Conservation (phyloP, 2,888 invertebrate species). For the Campoletis raptor region DNA sequence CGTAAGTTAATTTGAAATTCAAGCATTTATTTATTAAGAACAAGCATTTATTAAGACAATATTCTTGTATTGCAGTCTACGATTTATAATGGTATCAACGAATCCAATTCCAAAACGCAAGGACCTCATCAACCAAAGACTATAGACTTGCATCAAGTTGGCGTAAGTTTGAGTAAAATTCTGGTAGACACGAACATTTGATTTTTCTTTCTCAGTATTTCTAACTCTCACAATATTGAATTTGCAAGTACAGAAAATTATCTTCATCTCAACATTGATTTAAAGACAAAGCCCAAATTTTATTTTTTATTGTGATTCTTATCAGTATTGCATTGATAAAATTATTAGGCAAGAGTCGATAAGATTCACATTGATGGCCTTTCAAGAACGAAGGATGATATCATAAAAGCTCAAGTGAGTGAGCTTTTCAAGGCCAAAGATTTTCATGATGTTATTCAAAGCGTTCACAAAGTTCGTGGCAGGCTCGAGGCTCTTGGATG, state of each 20-base stretch:
- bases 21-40: neutral
- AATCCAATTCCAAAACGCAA: slow-evolving; percentile 53
- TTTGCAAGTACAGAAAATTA: neutral
- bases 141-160: slow-evolving; percentile 75
- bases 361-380: slow-evolving; percentile 94
- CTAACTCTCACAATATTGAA: neutral
- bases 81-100: slow-evolving; percentile 49
- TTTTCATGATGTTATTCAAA: slow-evolving; percentile 93
- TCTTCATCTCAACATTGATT: neutral
- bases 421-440: slow-evolving; percentile 94
- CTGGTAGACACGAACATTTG: slow-evolving; percentile 48
- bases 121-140: slow-evolving; percentile 59
- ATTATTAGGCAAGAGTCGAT: slow-evolving; percentile 92
- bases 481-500: slow-evolving; percentile 94
- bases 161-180: slow-evolving; percentile 69
- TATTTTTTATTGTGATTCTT: slow-evolving; percentile 4
- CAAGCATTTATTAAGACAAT: neutral
- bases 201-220: neutral
- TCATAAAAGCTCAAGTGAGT: slow-evolving; percentile 91
- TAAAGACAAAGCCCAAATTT: neutral
- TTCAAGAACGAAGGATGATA: slow-evolving; percentile 94
- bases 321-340: neutral
- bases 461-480: slow-evolving; percentile 89
- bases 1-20: slow-evolving; percentile 59
- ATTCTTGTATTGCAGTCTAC: slow-evolving; percentile 64